A percentile compares a stretch with the other conserved stretches of the same genome.
These are phyloP conservation scores for Chymomyza procnemis DNA, from an alignment of 2,888 invertebrate genomes.

Conservation along the genomic window DNA sequence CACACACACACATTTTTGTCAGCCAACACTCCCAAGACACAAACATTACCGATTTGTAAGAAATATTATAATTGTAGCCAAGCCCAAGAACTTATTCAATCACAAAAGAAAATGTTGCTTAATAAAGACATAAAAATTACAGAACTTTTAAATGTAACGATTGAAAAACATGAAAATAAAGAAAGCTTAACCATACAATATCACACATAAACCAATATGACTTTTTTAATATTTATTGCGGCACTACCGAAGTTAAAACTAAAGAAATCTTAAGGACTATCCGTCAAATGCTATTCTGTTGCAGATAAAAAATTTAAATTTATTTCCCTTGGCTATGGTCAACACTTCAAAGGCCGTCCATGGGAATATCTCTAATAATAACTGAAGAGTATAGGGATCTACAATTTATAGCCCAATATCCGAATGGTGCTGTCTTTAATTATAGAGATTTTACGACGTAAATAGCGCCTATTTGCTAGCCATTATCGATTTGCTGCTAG, in stretches of 20 bases:
- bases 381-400: too few relatives aligned
- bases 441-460: too few relatives aligned
- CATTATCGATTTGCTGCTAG: too few relatives aligned
- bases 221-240: constrained; percentile 10
- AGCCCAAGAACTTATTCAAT: background rate
- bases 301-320: too few relatives aligned
- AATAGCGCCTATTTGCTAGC: too few relatives aligned
- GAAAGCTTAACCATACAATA: constrained; percentile 73
- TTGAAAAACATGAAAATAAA: constrained; percentile 66
- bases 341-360: too few relatives aligned
- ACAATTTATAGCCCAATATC: too few relatives aligned
- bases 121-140: constrained; percentile 53
- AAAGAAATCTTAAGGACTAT: too few relatives aligned
- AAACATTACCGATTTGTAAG: background rate
- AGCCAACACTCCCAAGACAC: background rate
- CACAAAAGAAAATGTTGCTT: constrained; percentile 61
- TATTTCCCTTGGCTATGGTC: too few relatives aligned
- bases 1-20: background rate
- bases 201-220: constrained; percentile 23
- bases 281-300: too few relatives aligned
- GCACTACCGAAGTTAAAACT: background rate
- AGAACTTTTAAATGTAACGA: constrained; percentile 63
- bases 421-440: too few relatives aligned
- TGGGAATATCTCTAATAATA: too few relatives aligned
- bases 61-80: background rate